Conservation (phyloP, 1,140 invertebrate species). For the Hyles vespertilio region DNA sequence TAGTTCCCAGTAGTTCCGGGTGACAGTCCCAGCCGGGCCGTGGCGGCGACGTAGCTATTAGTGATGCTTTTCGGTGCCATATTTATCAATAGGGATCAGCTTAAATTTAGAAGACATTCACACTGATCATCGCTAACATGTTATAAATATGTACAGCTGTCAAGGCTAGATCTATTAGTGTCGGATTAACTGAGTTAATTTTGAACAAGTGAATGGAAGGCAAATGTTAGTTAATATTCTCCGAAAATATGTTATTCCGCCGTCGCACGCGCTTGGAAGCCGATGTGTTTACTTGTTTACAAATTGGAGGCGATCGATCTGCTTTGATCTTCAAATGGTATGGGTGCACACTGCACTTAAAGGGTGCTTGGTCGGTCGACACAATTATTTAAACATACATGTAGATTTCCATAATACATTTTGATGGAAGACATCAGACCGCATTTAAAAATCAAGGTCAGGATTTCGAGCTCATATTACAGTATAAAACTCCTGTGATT, state of each 20-base stretch:
- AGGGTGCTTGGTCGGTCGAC: background rate
- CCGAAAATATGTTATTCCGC: conserved; percentile 16
- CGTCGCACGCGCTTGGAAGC: conserved; percentile 18
- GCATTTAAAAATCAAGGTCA: too few relatives aligned
- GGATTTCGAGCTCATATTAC: too few relatives aligned
- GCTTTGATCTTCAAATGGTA: conserved; percentile 21
- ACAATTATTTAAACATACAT: too few relatives aligned
- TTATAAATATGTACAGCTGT: conserved; percentile 42
- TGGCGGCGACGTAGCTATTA: too few relatives aligned
- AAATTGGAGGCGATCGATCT: conserved; percentile 18
- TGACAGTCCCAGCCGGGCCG: too few relatives aligned
- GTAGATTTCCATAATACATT: too few relatives aligned
- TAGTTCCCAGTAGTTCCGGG: too few relatives aligned
- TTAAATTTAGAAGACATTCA: conserved; percentile 46
- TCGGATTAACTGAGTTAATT: conserved; percentile 29
- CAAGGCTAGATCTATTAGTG: conserved; percentile 40
- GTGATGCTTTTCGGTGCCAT: background rate
- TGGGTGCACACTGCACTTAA: conserved; percentile 7
- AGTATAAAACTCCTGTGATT: too few relatives aligned
- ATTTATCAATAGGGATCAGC: conserved; percentile 5
- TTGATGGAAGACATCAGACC: too few relatives aligned
- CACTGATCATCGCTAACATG: conserved; percentile 42
- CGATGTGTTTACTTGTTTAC: conserved; percentile 23
- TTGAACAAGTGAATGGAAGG: conserved; percentile 20
- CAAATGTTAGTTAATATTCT: conserved; percentile 9